Base-by-base conservation (phyloP, 2,113 vertebrate species). In the Cyprinodon brontotheroides region DNA sequence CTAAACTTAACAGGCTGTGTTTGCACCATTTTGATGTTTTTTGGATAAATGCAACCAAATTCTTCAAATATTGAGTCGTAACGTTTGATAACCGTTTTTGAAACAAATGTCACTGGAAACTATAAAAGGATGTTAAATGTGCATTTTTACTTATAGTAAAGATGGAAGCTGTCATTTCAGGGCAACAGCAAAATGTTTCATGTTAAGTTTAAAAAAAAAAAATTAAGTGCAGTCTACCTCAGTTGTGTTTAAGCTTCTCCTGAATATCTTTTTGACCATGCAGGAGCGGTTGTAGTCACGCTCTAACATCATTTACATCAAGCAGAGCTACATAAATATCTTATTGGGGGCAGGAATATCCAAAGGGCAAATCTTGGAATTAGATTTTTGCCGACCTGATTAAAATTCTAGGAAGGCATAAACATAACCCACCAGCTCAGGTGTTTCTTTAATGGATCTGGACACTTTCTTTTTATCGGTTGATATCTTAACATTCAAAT, bases 11-110 rank as follows among this genome's bases (percentile, higher is more conserved):
- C 64, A 29, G n/a, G 38, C 75, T 79, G 39, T 9, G 61, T 78
- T 82, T 68, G 72, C 80, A 61, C 72, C 73, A 70, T 65, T 74
- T 75, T 66, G 60, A 72, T 71, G 39, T 59, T 63, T 64, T 81
- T 77, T 62, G 10, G 79, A 64, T 71, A 84, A 84, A 81, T 74
- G 65, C 43, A 69, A 50, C 3, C 67, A 61, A 36, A 77, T 60
- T 43, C 64, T 8, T 45, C 47, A 61, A 53, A 20, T 63, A 62
- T 48, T 61, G 3, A 6, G 67, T 60, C 70, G 11, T 11, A 61
- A 64, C 40, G 36, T 70, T 47, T 39, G n/a, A 80, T 29, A 22
- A 57, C 17, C 1, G 17, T 57, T 20, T n/a, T 7, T n/a, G 47
- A 65, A 15, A 60, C 53, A 12, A 57, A 53, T 6, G 48, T 53